Evolutionary conservation across 2,113 vertebrate species (phyloP).

Genomic region (Mustela nigripes): DNA sequence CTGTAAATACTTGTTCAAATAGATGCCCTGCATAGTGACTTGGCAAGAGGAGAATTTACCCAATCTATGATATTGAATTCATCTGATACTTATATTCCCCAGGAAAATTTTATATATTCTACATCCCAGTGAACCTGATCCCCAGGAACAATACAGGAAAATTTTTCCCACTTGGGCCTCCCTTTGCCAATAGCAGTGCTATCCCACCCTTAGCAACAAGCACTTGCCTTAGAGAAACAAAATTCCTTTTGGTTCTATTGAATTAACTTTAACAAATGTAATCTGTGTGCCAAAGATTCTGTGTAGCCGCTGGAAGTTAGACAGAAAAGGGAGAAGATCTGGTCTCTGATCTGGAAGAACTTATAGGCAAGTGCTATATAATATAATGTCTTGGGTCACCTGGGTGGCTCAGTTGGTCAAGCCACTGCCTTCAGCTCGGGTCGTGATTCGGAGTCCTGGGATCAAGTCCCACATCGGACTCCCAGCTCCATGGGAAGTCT

Average conservation of each 20-base stretch:
- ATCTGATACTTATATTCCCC: background rate
- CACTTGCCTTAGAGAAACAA: background rate
- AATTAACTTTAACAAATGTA: slow-evolving; percentile 6
- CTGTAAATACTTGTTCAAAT: slow-evolving; percentile 64
- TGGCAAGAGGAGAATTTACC: slow-evolving; percentile 47
- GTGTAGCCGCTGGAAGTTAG: background rate
- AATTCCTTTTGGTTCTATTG: background rate
- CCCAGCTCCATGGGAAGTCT: no score
- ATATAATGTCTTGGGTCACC: background rate
- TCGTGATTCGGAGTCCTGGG: no score
- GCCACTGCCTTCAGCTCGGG: no score
- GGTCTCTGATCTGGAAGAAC: background rate
- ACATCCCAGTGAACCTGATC: background rate
- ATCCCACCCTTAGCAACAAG: background rate
- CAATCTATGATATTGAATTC: background rate
- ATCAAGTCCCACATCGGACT: no score
- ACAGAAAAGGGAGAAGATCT: background rate
- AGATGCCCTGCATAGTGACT: background rate
- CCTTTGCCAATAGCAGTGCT: background rate
- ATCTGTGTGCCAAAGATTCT: background rate
- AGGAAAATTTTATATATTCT: background rate
- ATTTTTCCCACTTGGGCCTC: background rate
- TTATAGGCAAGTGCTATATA: background rate
- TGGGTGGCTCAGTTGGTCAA: no score
- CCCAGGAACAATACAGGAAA: background rate